phyloP scores from a whole-genome alignment of 2,888 invertebrate genomes.

The Lycocerus yunnanus region DNA sequence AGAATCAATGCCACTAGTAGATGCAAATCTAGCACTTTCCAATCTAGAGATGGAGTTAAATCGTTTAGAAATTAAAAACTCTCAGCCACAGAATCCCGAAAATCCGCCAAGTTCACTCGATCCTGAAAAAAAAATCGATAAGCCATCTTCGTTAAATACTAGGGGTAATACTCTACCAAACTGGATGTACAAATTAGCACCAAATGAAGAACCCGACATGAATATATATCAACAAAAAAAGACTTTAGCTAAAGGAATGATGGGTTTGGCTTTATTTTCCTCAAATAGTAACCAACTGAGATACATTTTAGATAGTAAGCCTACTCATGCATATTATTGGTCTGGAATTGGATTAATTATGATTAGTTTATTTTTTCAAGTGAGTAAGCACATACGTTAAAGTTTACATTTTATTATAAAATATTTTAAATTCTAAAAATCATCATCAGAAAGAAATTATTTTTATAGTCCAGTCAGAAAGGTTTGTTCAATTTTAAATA shows the following conservation, averaged over 20 bases:
- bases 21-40: constrained; percentile 51
- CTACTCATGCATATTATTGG: too few species aligned
- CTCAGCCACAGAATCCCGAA: constrained; percentile 47
- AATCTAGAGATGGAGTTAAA: constrained; percentile 60
- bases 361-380: too few species aligned
- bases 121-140: too few species aligned
- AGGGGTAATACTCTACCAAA: constrained; percentile 39
- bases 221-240: constrained; percentile 91
- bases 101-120: neutral
- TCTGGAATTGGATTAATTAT: too few species aligned
- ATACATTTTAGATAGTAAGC: too few species aligned
- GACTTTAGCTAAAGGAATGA: constrained; percentile 89
- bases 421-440: too few species aligned
- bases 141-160: too few species aligned
- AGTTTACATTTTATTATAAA: too few species aligned
- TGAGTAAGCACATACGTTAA: too few species aligned
- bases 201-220: constrained; percentile 69
- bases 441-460: too few species aligned
- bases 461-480: too few species aligned
- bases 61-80: constrained; percentile 42
- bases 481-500: too few species aligned
- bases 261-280: constrained; percentile 86
- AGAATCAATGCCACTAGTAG: constrained; percentile 12
- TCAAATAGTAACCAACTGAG: constrained; percentile 91
- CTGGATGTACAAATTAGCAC: constrained; percentile 30